These are phyloP conservation scores for Oedothorax gibbosus DNA, from an alignment of 1,140 invertebrate species.

Conservation along the genomic window DNA sequence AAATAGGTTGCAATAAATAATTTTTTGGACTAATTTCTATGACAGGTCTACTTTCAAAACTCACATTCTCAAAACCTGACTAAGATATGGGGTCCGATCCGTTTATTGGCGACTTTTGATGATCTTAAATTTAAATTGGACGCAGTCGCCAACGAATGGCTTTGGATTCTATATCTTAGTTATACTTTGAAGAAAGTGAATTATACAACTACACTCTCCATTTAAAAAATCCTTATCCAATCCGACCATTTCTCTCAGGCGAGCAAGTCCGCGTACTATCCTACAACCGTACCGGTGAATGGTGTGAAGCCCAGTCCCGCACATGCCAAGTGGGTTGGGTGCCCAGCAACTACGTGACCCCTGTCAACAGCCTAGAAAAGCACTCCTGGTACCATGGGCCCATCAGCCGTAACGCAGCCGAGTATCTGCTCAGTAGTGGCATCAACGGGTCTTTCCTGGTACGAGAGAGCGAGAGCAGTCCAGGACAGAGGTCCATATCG, in stretches of 20 bases:
- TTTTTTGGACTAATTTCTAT: too few species aligned
- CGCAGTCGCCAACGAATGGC: too few species aligned
- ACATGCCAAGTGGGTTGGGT: constrained; percentile 96
- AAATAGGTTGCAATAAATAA: too few species aligned
- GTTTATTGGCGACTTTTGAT: too few species aligned
- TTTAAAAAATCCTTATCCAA: neutral
- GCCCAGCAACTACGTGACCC: constrained; percentile 97
- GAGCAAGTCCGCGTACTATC: constrained; percentile 96
- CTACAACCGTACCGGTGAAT: constrained; percentile 99
- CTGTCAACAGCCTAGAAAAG: constrained; percentile 98
- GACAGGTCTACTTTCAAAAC: too few species aligned
- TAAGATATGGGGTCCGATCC: too few species aligned
- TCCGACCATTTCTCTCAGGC: constrained; percentile 69
- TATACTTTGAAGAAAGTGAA: too few species aligned
- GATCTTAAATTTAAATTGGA: too few species aligned
- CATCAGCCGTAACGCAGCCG: constrained; percentile 94
- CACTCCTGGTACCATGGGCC: constrained; percentile 99
- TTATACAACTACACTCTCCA: too few species aligned
- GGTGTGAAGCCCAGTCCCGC: constrained; percentile 97
- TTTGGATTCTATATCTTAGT: too few species aligned
- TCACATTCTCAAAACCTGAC: too few species aligned
- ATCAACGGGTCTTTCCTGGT: constrained; percentile 99
- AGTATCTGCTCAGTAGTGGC: constrained; percentile 96
- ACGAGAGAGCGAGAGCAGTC: constrained; percentile 96
- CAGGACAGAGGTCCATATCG: constrained; percentile 96